Base-by-base conservation (phyloP, 2,113 vertebrate species). In the Corydoras maculifer region DNA sequence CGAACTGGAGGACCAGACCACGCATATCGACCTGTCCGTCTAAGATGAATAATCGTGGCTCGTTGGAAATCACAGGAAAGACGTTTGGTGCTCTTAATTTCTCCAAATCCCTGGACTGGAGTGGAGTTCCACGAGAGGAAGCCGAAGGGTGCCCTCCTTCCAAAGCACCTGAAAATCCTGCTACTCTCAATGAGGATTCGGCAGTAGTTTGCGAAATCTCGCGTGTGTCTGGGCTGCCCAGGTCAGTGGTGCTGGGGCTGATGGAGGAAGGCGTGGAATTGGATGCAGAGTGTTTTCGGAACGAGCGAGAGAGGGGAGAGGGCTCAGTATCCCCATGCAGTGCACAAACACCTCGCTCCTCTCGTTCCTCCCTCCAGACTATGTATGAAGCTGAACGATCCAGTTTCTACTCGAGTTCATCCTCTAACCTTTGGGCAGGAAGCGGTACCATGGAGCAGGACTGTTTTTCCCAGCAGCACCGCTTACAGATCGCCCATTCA, bases 231-330 rank as follows among this genome's bases (percentile, higher is more conserved):
- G 90, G 89, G 32, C 79, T 91, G 50, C 86, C 90, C 2, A 77
- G 81, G 75, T 82, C 89, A 8, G 88, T 90, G 58, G 88, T 91
- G 57, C 84, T 90, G 0, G 89, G 87, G n/a, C 84, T 91, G 31
- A 90, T 91, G 87, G 90, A 91, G 68, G 88, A 91, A 77, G 90
- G 90, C 0, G 89, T 91, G 58, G 90, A 91, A 75, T 77, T 91
- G 43, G 89, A 91, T 51, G 80, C 88, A 0, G 90, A 91, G 65
- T 90, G 89, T 67, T 91, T 91, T 63, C 81, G 81, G 66, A 83
- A 76, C 4, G 87, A 90, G 69, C 68, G 78, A 66, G 84, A 80
- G 59, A 14, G 78, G 80, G 76, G 77, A 65, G 74, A 83, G 72
- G 76, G 68, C 68, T 72, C 85, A 78, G 61, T 77, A 32, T 78